phyloP scores from a whole-genome alignment of 1,140 invertebrate species.

The Phortica variegata region DNA sequence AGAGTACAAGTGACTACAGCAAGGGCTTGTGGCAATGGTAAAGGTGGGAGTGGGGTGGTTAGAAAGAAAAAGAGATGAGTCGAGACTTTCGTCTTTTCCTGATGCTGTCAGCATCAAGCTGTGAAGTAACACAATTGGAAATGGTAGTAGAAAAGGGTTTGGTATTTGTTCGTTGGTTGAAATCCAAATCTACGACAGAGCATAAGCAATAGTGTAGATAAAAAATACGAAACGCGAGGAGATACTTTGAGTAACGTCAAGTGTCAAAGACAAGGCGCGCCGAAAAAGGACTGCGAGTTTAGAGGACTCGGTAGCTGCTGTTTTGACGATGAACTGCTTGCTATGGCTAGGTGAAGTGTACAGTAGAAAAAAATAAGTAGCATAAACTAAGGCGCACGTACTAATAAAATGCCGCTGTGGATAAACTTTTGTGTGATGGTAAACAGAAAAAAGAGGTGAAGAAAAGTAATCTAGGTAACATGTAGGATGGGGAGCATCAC shows the following conservation, averaged over 20 bases:
- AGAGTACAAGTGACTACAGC: conserved; percentile 6
- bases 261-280: conserved; percentile 26
- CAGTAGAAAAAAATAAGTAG: too few relatives aligned
- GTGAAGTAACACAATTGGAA: conserved; percentile 15
- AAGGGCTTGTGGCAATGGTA: conserved; percentile 20
- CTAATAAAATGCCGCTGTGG: too few relatives aligned
- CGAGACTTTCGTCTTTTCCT: background rate
- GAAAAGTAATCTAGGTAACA: background rate
- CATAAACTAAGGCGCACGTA: too few relatives aligned
- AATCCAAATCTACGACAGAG: too few relatives aligned
- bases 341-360: background rate
- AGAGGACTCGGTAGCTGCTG: too few relatives aligned
- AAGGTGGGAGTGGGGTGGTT: conserved; percentile 4
- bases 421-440: too few relatives aligned
- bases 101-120: too few relatives aligned
- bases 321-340: background rate
- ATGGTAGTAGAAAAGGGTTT: background rate
- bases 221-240: conserved; percentile 5
- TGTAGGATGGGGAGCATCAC: background rate
- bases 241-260: conserved; percentile 21
- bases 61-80: conserved; percentile 22
- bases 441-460: too few relatives aligned
- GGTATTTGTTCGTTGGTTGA: too few relatives aligned
- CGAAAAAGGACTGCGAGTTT: too few relatives aligned
- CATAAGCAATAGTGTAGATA: too few relatives aligned